A percentile compares a stretch with the other conserved stretches of the same genome.
Conservation (phyloP, 2,888 invertebrate genomes). For the Margaritifera margaritifera region DNA sequence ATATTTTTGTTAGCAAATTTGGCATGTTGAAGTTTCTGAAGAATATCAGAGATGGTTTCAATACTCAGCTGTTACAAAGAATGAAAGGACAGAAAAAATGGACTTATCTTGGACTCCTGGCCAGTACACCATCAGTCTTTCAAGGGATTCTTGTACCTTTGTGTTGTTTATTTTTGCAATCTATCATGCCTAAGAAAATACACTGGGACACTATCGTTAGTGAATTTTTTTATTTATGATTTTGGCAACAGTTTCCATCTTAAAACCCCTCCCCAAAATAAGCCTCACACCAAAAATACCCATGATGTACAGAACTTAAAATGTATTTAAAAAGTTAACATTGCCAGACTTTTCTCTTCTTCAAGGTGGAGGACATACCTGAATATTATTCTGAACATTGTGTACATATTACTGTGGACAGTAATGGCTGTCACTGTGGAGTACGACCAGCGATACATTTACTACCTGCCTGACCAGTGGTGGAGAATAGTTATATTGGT, state of each 20-base stretch:
- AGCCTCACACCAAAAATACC: neutral
- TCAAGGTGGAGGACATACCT: constrained; percentile 60
- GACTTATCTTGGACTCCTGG: neutral
- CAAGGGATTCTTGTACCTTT: no score
- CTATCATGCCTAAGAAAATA: no score
- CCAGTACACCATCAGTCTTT: no score
- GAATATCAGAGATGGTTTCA: no score
- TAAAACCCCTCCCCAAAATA: neutral
- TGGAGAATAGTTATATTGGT: constrained; percentile 68
- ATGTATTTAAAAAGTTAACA: neutral
- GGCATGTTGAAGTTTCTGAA: no score
- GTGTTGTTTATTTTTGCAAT: no score
- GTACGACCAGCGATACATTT: constrained; percentile 61
- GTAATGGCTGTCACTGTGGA: constrained; percentile 63
- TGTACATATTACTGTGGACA: constrained; percentile 69
- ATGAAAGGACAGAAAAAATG: no score
- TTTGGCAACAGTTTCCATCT: no score
- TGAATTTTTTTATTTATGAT: no score
- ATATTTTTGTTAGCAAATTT: no score
- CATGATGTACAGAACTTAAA: neutral
- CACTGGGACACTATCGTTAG: no score
- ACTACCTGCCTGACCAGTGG: constrained; percentile 63
- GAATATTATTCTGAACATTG: constrained; percentile 61
- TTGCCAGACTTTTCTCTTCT: neutral
- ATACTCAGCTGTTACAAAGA: no score